phyloP scores from a whole-genome alignment of 2,888 invertebrate genomes.

The Oegoconia quadripuncta region DNA sequence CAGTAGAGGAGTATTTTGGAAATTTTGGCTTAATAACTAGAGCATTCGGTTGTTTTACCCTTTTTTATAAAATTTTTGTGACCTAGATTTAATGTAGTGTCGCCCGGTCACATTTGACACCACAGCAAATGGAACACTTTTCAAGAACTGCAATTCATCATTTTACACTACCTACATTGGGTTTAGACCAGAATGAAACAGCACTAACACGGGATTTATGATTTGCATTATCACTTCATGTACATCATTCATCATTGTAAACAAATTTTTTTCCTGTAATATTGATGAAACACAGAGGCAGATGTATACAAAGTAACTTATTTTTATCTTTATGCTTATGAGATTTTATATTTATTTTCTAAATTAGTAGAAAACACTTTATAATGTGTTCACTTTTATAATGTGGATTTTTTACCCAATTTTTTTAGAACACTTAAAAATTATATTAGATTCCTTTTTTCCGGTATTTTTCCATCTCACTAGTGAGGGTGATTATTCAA shows the following conservation, averaged over 20 bases:
- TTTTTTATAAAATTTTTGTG: constrained; percentile 35
- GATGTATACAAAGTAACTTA: too few species aligned
- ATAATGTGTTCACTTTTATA: too few species aligned
- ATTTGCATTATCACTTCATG: neutral
- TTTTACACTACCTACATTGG: neutral
- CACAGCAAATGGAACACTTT: constrained; percentile 31
- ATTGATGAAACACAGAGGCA: too few species aligned
- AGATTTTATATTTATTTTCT: too few species aligned
- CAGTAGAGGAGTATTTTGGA: constrained; percentile 56
- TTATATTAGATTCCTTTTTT: too few species aligned
- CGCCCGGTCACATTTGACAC: constrained; percentile 37
- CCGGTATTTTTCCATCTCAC: too few species aligned
- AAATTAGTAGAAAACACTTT: too few species aligned
- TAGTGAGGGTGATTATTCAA: too few species aligned
- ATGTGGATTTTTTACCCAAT: too few species aligned
- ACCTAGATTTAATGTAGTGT: constrained; percentile 28
- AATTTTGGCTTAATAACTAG: constrained; percentile 58
- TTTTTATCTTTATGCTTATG: too few species aligned
- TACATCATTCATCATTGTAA: neutral
- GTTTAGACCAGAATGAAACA: constrained; percentile 1
- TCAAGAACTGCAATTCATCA: constrained; percentile 1
- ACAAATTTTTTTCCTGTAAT: neutral
- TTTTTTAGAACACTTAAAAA: too few species aligned
- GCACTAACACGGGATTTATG: constrained; percentile 7
- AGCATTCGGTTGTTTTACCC: constrained; percentile 41